Evolutionary conservation across 2,797 vertebrate genomes (phyloP).

Genomic region (Pseudomugil tenellus): DNA sequence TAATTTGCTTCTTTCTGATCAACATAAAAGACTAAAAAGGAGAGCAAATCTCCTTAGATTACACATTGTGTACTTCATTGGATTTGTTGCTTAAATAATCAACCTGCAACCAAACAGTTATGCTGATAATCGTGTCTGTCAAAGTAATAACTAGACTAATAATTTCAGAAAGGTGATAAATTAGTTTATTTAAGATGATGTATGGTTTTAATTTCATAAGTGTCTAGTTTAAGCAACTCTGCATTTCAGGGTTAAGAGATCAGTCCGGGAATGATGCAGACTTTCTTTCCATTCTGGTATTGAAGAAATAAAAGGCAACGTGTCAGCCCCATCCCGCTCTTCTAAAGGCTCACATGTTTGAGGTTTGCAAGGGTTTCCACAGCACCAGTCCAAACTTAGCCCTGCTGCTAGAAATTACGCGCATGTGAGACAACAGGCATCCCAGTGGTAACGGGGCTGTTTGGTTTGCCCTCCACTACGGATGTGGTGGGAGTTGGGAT

Average conservation of each 20-base stretch:
- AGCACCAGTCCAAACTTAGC: conserved; percentile 64
- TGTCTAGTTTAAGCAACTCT: not conserved
- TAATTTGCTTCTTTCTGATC: not conserved
- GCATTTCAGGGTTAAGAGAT: not conserved
- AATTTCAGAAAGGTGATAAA: not conserved
- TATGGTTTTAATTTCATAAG: not conserved
- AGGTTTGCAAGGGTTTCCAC: conserved; percentile 70
- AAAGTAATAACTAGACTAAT: not conserved
- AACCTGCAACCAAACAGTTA: not conserved
- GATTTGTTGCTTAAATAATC: not conserved
- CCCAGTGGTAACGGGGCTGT: conserved; percentile 43
- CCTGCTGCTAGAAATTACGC: conserved; percentile 55
- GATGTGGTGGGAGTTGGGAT: conserved; percentile 28
- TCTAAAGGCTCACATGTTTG: conserved; percentile 26
- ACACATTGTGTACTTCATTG: not conserved
- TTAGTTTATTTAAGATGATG: not conserved
- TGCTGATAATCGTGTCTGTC: not conserved
- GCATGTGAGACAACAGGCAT: conserved; percentile 61
- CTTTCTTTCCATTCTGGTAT: not conserved
- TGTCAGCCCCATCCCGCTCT: conserved; percentile 9
- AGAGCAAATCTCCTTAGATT: not conserved
- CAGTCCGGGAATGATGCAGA: not conserved
- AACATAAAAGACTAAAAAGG: not conserved
- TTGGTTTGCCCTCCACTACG: conserved; percentile 51
- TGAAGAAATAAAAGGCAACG: conserved; percentile 25